A percentile compares a stretch with the other conserved stretches of the same genome.
Evolutionary conservation across 2,888 invertebrate species (phyloP).

Genomic region (Marronus borbonicus): DNA sequence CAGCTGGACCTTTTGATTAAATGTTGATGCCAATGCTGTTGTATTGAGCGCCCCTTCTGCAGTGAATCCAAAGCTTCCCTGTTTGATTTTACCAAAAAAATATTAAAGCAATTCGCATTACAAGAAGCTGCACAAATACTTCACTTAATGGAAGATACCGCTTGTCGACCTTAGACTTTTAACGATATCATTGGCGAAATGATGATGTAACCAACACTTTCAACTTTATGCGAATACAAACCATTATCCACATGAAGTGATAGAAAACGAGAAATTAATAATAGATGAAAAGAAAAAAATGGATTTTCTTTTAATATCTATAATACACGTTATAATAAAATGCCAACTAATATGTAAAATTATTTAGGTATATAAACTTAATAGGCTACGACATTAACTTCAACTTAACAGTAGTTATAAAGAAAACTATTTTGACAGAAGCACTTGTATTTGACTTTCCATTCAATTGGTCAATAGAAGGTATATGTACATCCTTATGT

Average conservation of each 20-base stretch:
- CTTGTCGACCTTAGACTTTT: slow-evolving; percentile 59
- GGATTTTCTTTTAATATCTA: background rate
- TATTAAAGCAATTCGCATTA: slow-evolving; percentile 38
- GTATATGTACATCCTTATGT: no score
- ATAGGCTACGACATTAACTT: no score
- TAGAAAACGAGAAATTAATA: slow-evolving; percentile 21
- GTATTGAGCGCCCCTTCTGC: slow-evolving; percentile 55
- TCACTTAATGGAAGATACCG: slow-evolving; percentile 49
- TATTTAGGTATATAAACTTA: no score
- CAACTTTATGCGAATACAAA: slow-evolving; percentile 12
- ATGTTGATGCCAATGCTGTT: slow-evolving; percentile 53
- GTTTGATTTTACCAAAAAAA: slow-evolving; percentile 38
- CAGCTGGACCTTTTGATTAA: slow-evolving; percentile 67
- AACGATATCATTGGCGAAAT: slow-evolving; percentile 53
- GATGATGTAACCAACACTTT: slow-evolving; percentile 33
- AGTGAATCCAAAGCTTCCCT: slow-evolving; percentile 38
- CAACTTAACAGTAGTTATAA: no score
- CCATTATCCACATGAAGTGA: slow-evolving; percentile 40
- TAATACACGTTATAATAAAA: background rate
- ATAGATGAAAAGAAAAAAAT: slow-evolving; percentile 16
- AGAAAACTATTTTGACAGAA: no score
- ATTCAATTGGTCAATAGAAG: no score
- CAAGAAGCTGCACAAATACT: slow-evolving; percentile 31
- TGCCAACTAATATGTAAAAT: no score
- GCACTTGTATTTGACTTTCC: no score